phyloP scores from a whole-genome alignment of 2,888 invertebrate genomes.

The Bibio marci region DNA sequence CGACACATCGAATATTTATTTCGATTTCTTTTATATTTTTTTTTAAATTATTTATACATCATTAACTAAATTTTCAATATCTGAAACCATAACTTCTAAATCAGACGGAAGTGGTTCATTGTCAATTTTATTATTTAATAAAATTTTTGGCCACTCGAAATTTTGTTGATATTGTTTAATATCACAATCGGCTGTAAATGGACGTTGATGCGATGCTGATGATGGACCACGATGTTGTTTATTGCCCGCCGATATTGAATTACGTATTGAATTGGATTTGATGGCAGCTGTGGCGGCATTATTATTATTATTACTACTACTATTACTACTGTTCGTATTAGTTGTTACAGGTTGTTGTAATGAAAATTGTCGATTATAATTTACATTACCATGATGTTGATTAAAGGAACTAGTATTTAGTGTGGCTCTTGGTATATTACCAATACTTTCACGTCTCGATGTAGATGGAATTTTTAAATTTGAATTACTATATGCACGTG shows the following conservation, averaged over 20 bases:
- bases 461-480: slow-evolving; percentile 13
- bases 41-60: no score
- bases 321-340: neutral
- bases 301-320: no score
- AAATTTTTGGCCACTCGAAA: slow-evolving; percentile 13
- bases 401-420: slow-evolving; percentile 7
- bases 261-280: neutral
- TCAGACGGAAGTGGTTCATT: slow-evolving; percentile 18
- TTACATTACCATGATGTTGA: neutral
- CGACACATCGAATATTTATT: no score
- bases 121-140: neutral
- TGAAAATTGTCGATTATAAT: slow-evolving; percentile 12
- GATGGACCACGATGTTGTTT: no score
- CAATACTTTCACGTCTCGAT: slow-evolving; percentile 22
- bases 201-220: slow-evolving; percentile 11
- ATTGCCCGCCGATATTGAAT: neutral
- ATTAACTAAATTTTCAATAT: slow-evolving; percentile 27
- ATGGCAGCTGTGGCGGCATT: no score
- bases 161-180: slow-evolving; percentile 8
- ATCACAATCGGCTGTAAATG: slow-evolving; percentile 16
- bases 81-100: slow-evolving; percentile 27
- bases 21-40: no score
- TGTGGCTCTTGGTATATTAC: slow-evolving; percentile 8
- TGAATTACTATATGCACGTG: slow-evolving; percentile 13
- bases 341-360: slow-evolving; percentile 3